phyloP scores from a whole-genome alignment of 2,888 invertebrate species.

The Trissoscelio sp. region DNA sequence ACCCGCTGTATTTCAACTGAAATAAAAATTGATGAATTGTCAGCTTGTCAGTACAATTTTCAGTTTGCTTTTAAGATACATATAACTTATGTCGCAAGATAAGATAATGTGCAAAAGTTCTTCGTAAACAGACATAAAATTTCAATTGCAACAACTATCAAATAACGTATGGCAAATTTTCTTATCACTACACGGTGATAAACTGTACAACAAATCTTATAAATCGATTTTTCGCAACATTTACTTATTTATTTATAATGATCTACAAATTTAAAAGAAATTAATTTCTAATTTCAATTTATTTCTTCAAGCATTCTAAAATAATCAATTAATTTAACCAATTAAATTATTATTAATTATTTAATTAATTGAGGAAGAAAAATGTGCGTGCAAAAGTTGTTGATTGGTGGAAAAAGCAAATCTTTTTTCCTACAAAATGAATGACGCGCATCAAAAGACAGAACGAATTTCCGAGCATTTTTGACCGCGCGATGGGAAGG shows the following conservation, averaged over 20 bases:
- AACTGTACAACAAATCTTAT: too few relatives aligned
- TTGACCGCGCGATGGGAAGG: constrained; percentile 55
- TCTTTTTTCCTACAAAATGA: too few relatives aligned
- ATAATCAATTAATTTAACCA: too few relatives aligned
- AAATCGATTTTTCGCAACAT: too few relatives aligned
- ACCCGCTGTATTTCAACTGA: constrained; percentile 1
- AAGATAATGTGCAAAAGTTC: constrained; percentile 44
- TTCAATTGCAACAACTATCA: constrained; percentile 40
- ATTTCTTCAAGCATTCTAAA: too few relatives aligned
- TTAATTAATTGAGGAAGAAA: too few relatives aligned
- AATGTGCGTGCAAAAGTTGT: too few relatives aligned
- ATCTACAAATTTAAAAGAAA: too few relatives aligned
- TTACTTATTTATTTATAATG: too few relatives aligned
- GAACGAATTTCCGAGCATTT: constrained; percentile 40
- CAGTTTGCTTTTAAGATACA: constrained; percentile 18
- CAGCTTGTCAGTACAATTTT: not conserved
- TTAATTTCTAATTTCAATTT: too few relatives aligned
- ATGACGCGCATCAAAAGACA: constrained; percentile 26
- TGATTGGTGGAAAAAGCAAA: too few relatives aligned
- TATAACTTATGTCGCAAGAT: constrained; percentile 22
- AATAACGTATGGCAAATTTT: constrained; percentile 10
- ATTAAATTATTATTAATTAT: too few relatives aligned
- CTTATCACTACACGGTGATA: constrained; percentile 3
- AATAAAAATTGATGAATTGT: constrained; percentile 20
- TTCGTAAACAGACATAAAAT: constrained; percentile 41